Percentiles rank a stretch among this genome's conserved stretches.
Evolutionary conservation across 2,797 vertebrate genomes (phyloP).

Genomic region (Valencia hispanica): DNA sequence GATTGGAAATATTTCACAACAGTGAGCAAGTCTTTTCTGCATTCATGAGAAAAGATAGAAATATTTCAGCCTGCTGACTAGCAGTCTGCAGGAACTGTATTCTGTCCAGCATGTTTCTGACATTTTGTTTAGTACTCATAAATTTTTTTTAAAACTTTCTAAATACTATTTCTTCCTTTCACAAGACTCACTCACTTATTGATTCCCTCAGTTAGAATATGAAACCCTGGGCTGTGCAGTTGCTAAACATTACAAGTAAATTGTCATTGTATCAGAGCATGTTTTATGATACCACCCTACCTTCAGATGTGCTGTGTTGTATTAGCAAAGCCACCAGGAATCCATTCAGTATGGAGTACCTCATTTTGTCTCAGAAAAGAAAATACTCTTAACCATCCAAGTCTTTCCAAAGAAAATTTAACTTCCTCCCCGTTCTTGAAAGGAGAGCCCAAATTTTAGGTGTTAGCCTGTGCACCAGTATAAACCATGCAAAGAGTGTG

Average conservation of each 20-base stretch:
- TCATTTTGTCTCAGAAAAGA: conserved; percentile 67
- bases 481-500: conserved; percentile 41
- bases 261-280: not conserved
- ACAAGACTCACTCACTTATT: conserved; percentile 7
- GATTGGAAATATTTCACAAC: no score
- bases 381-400: conserved; percentile 29
- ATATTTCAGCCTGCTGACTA: no score
- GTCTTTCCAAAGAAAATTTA: conserved; percentile 32
- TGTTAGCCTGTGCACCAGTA: conserved; percentile 28
- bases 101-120: no score
- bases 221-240: not conserved
- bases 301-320: conserved; percentile 70
- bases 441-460: conserved; percentile 34
- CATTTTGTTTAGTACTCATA: no score
- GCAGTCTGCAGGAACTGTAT: no score
- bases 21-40: no score
- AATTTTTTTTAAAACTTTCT: not conserved
- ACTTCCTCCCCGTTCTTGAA: conserved; percentile 18
- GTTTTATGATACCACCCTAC: conserved; percentile 57
- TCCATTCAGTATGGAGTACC: conserved; percentile 67
- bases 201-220: not conserved
- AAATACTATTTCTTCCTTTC: not conserved
- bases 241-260: not conserved
- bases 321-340: conserved; percentile 70
- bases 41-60: no score